Percentiles rank a stretch among this genome's conserved stretches.
Conservation (phyloP, 2,113 vertebrate genomes). For the Microcebus lehilahytsara region DNA sequence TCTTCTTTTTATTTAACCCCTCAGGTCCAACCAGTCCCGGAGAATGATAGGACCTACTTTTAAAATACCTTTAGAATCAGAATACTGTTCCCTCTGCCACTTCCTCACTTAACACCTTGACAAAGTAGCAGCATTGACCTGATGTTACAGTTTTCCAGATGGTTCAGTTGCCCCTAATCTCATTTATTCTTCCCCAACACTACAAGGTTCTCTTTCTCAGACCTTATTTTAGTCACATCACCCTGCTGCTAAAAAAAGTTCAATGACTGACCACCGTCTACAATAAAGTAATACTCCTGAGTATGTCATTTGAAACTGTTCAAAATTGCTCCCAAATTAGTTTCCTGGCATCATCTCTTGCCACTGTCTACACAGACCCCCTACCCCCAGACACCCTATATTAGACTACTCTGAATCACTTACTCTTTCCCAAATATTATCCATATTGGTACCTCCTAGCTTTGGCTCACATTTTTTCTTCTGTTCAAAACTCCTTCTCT, state of each 20-base stretch:
- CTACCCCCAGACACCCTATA: fast-evolving
- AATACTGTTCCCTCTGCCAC: background rate
- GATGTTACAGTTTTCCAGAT: background rate
- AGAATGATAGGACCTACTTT: fast-evolving
- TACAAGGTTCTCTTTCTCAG: background rate
- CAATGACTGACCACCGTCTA: background rate
- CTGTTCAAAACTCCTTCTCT: background rate
- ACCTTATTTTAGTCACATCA: background rate
- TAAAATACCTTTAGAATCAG: background rate
- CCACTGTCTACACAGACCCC: fast-evolving
- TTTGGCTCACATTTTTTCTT: background rate
- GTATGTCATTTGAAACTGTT: background rate
- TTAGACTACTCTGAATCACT: background rate
- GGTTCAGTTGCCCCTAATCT: background rate
- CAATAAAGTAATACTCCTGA: background rate
- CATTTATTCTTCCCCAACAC: background rate
- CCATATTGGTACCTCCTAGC: background rate
- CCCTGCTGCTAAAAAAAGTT: background rate
- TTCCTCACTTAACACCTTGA: background rate
- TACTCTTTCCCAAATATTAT: background rate
- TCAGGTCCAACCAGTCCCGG: background rate
- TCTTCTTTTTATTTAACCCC: background rate
- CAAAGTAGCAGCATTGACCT: background rate
- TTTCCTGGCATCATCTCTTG: background rate
- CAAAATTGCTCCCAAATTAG: background rate